phyloP scores from a whole-genome alignment of 1,140 invertebrate species.

The Zaprionus vittiger region DNA sequence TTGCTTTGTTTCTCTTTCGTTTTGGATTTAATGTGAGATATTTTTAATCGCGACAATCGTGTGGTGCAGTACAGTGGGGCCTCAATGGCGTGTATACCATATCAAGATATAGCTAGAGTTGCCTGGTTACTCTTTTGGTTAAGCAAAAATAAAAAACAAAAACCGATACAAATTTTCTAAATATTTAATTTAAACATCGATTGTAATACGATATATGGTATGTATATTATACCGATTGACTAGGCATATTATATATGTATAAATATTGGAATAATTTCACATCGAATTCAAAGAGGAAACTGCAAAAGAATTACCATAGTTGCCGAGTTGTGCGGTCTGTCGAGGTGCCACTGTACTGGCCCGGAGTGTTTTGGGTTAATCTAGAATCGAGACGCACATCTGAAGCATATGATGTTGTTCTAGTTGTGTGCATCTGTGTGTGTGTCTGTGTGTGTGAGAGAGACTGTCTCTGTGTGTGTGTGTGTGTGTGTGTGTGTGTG shows the following conservation, averaged over 20 bases:
- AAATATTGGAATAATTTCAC: neutral
- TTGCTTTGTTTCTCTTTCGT: slow-evolving; percentile 4
- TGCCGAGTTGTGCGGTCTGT: neutral
- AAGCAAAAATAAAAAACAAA: neutral
- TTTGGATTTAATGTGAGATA: slow-evolving; percentile 56
- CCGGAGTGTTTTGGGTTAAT: neutral
- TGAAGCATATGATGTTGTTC: slow-evolving; percentile 9
- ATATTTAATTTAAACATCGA: neutral
- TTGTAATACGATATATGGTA: no score
- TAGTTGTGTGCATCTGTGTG: neutral
- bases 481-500: slow-evolving; percentile 25
- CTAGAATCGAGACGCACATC: slow-evolving; percentile 5
- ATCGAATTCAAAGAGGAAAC: neutral
- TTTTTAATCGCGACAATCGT: slow-evolving; percentile 11
- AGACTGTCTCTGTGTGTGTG: slow-evolving; percentile 32
- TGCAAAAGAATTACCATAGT: neutral
- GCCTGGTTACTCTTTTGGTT: neutral
- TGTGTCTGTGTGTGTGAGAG: neutral
- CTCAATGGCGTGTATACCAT: neutral
- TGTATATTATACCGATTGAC: neutral
- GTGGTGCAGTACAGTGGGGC: neutral
- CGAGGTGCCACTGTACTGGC: neutral
- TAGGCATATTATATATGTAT: no score
- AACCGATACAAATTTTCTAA: neutral
- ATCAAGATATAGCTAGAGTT: neutral